Evolutionary conservation across 2,797 vertebrate genomes (phyloP), one percentile per base, ranked within the genome.

Genomic region (Chiroxiphia lanceolata): DNA sequence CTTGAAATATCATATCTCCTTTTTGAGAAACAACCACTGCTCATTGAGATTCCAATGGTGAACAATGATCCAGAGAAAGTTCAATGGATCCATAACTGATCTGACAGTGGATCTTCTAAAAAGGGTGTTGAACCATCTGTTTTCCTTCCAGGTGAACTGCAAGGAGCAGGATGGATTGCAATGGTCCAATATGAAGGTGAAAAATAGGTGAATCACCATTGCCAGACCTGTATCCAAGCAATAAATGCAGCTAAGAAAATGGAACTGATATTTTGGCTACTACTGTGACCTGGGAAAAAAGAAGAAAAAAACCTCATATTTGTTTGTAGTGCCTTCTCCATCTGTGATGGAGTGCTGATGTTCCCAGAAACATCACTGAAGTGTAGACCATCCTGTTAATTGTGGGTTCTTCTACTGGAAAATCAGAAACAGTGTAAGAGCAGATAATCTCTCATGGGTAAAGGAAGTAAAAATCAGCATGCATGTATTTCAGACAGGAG

Each of bases 251-350:
- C 38, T 47, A 45, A 45, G 18, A 75, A 31, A 71, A 8, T 18
- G 8, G 78, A 92, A 31, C 8, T 71, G n/a, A 6, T 70, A 67
- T 78, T 83, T 72, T 19, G 1, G 6, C 38, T 77, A 22, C 9
- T 74, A 9, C 13, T 68, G 1, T 64, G 29, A 33, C 33, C 38
- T 42, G 34, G 22, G 9, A 70, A 69, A 10, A 64, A 23, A 63
- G 10, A 34, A 70, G 54, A 61, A 61, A 47, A 56, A 20, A 22
- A 8, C 8, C 2, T 50, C 20, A 14, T 11, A 4, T 31, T 7
- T 0, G 0, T 53, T 82, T 50, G 31, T 23, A 34, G 0, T 13
- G 61, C 14, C 5, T 3, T 56, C 9, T 67, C 11, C 9, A 69
- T 25, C 40, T 59, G 6, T 70, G 61, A 63, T 6, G 9, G 26